phyloP scores from a whole-genome alignment of 2,797 vertebrate genomes.

The Gymnothorax javanicus region DNA sequence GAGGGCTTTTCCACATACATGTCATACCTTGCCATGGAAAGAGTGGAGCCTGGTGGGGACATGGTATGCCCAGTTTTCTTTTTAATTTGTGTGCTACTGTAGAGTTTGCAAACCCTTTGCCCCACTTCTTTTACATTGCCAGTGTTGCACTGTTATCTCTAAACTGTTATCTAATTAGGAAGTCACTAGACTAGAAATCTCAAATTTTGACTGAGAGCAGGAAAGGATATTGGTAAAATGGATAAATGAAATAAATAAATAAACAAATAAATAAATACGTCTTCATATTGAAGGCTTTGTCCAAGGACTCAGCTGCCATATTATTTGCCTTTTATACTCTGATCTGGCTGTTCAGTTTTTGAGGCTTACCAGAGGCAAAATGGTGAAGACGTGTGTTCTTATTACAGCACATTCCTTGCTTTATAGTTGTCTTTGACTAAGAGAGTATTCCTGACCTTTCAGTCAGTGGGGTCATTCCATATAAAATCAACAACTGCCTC shows the following conservation, averaged over 20 bases:
- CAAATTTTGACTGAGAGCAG: neutral
- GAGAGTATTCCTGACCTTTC: too few relatives aligned
- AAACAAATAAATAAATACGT: neutral
- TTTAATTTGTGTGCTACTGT: neutral
- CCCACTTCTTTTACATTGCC: neutral
- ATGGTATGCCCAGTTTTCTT: constrained; percentile 51
- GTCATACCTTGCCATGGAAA: constrained; percentile 54
- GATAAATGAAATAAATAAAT: neutral
- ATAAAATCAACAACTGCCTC: too few relatives aligned
- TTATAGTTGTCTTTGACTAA: too few relatives aligned
- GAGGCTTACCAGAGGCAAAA: too few relatives aligned
- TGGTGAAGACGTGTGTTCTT: too few relatives aligned
- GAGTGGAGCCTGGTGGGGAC: constrained; percentile 55
- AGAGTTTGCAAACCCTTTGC: neutral
- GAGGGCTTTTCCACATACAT: constrained; percentile 74
- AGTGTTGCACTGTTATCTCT: neutral
- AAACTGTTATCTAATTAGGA: neutral
- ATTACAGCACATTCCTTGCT: too few relatives aligned
- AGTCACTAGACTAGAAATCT: neutral
- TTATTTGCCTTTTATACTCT: too few relatives aligned
- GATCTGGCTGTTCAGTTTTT: too few relatives aligned
- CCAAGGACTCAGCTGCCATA: too few relatives aligned
- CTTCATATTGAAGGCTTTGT: too few relatives aligned
- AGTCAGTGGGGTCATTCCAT: too few relatives aligned
- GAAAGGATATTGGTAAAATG: neutral